Evolutionary conservation across 2,797 vertebrate species (phyloP).

Genomic region (Pristis pectinata): DNA sequence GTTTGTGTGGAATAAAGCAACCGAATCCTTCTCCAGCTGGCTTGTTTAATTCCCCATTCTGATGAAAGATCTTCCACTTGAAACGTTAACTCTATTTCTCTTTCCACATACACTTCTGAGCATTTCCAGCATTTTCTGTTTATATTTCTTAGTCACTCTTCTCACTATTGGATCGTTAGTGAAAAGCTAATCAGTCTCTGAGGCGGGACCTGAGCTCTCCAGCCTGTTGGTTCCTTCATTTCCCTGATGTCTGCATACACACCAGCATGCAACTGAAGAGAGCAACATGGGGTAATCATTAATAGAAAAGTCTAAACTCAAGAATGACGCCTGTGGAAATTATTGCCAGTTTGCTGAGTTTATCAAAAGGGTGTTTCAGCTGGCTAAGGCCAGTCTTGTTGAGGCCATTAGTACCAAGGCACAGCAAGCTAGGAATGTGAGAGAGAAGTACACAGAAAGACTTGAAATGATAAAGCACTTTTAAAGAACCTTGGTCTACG

Average conservation of each 20-base stretch:
- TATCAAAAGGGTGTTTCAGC: neutral
- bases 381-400: neutral
- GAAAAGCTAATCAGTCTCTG: neutral
- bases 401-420: neutral
- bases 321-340: neutral
- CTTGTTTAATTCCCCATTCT: neutral
- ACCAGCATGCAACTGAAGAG: neutral
- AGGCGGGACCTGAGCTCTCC: neutral
- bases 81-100: too few species aligned
- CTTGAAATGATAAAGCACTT: neutral
- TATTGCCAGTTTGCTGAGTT: neutral
- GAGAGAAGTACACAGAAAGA: neutral
- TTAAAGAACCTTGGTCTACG: too few species aligned
- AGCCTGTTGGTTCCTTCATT: neutral
- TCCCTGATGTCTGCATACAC: neutral
- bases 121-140: too few species aligned
- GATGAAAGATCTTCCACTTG: too few species aligned
- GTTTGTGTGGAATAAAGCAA: neutral
- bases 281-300: neutral
- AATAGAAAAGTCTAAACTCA: neutral
- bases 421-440: neutral
- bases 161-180: neutral
- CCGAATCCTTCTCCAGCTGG: neutral
- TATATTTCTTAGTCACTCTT: too few species aligned
- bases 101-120: too few species aligned